Base-by-base conservation (phyloP, 2,797 vertebrate genomes). In the Pelodytes ibericus region DNA sequence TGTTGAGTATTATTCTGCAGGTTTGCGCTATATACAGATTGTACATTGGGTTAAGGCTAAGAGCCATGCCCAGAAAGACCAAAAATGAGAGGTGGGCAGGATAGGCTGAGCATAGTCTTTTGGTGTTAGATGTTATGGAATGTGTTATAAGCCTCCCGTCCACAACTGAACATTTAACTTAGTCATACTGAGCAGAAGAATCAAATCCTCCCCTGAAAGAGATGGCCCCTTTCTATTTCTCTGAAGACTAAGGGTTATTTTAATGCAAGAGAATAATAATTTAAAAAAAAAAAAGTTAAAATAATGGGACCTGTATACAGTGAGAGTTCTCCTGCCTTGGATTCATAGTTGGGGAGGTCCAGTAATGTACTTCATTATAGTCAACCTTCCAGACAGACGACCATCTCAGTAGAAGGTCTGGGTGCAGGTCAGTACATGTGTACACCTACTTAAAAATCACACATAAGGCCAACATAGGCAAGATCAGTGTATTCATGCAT, bases 241-340 rank as follows among this genome's bases (percentile, higher is more conserved):
- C 29, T 22, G n/a, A 25, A 27, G 49, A 27, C 11, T 62, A 59
- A 36, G 26, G 47, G 22, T 57, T 63, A 11, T 57, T 67, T 74
- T 63, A 71, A 64, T 74, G 59, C 30, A 30, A 68, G 33, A 61
- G 67, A 53, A 65, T 69, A 56, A 75, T 69, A 75, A 80, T 71
- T 68, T 73, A 67, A 71, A 78, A 68, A 49, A 41, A 72, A 66
- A 70, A 41, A 47, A 1, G 83, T 85, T 6, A 91, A 87, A 91
- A 69, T 59, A 59, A 60, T 31, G 22, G 9, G 26, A 30, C 22
- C 49, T 58, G 51, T 27, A 64, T 26, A 58, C 16, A 56, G 33
- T 22, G 53, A 15, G 16, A 62, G 63, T 15, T 36, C 22, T 41
- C 49, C 41, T 68, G 75, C 30, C 63, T 53, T 30, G 13, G 49